A percentile compares a stretch with the other conserved stretches of the same genome.
phyloP scores from a whole-genome alignment of 2,797 vertebrate genomes.

The Crotalus adamanteus region DNA sequence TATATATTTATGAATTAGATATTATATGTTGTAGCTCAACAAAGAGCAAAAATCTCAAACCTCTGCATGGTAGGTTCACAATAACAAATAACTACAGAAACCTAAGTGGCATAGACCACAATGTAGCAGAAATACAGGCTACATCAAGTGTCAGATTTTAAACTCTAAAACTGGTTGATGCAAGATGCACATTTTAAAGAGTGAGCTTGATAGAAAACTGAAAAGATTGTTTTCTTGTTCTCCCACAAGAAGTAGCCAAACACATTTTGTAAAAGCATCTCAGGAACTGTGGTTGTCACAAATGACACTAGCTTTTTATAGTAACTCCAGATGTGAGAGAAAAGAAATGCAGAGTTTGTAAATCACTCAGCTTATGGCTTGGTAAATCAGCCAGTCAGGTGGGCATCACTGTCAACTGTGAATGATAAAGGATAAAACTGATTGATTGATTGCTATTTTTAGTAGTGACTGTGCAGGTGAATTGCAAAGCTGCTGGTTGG shows the following conservation, averaged over 20 bases:
- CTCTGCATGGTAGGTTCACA: background rate
- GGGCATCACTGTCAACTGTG: background rate
- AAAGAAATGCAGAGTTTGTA: background rate
- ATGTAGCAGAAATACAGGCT: background rate
- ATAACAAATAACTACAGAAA: background rate
- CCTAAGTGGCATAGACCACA: background rate
- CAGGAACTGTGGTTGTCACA: background rate
- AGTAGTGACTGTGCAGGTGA: background rate
- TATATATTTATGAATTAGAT: background rate
- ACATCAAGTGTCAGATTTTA: background rate
- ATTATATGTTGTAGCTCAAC: no score
- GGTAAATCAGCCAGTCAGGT: background rate
- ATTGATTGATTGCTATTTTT: background rate
- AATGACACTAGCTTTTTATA: background rate
- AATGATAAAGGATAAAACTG: background rate
- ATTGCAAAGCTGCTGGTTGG: background rate
- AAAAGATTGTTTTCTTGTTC: background rate
- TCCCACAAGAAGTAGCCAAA: conserved; percentile 9
- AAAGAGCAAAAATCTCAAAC: background rate
- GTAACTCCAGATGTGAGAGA: background rate
- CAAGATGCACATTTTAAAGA: background rate
- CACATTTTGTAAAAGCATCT: background rate
- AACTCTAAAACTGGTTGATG: background rate
- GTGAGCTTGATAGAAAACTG: background rate
- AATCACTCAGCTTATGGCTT: background rate